Evolutionary conservation across 2,888 invertebrate species (phyloP).

Genomic region (Cephus rjabovi): DNA sequence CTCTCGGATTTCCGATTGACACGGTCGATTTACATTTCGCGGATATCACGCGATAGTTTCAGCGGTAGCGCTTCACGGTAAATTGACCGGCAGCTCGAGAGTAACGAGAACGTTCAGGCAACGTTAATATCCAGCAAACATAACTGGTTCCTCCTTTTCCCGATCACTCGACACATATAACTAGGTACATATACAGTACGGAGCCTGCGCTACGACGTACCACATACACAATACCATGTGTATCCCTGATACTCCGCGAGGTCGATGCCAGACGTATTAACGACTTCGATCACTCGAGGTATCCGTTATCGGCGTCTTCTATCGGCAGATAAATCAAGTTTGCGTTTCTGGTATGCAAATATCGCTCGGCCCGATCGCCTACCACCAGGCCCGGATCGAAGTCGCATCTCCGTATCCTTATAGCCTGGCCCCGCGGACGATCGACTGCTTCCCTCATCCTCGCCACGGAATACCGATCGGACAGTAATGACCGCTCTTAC

Average conservation of each 20-base stretch:
- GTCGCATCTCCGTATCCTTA: not conserved
- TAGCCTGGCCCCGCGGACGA: not conserved
- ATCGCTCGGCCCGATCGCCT: constrained; percentile 35
- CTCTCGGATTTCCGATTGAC: not conserved
- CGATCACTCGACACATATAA: not conserved
- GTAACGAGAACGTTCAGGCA: not conserved
- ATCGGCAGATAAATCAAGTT: constrained; percentile 46
- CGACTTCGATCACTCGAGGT: constrained; percentile 38
- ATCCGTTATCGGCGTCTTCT: constrained; percentile 27
- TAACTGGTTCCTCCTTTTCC: not conserved
- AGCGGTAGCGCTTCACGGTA: not conserved
- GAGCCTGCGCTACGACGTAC: not conserved
- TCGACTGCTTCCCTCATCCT: not conserved
- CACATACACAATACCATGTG: constrained; percentile 5
- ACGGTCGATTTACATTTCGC: not conserved
- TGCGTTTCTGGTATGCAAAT: constrained; percentile 50
- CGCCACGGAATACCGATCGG: constrained; percentile 9
- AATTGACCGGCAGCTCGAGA: not conserved
- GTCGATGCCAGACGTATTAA: constrained; percentile 31
- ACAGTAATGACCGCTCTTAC: constrained; percentile 45
- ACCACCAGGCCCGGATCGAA: constrained; percentile 8
- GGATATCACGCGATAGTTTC: not conserved
- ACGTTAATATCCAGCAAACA: not conserved
- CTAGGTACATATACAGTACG: not conserved
- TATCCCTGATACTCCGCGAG: not conserved